Evolutionary conservation across 2,888 invertebrate genomes (phyloP).

Genomic region (Cheilosia impressa): DNA sequence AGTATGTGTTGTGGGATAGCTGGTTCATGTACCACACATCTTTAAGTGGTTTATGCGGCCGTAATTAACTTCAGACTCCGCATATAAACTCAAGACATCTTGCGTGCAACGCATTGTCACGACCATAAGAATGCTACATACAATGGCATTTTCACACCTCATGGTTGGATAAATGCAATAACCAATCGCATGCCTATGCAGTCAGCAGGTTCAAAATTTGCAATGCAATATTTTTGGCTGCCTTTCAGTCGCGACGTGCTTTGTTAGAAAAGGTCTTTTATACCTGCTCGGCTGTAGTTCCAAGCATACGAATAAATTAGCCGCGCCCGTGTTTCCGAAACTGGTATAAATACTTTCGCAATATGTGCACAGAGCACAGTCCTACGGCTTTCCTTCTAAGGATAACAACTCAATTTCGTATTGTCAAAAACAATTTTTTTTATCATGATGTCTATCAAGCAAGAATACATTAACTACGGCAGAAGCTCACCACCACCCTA

Average conservation of each 20-base stretch:
- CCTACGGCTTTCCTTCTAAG: constrained; percentile 50
- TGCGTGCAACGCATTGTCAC: no score
- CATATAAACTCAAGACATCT: no score
- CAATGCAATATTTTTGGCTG: background rate
- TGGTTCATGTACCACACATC: no score
- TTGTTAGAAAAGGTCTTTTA: background rate
- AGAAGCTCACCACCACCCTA: constrained; percentile 59
- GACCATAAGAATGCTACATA: background rate
- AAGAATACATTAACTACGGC: constrained; percentile 33
- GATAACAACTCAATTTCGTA: constrained; percentile 53
- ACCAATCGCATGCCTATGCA: constrained; percentile 41
- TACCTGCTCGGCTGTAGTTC: constrained; percentile 37
- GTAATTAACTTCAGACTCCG: no score
- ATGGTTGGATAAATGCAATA: constrained; percentile 1
- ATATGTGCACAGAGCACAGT: constrained; percentile 39
- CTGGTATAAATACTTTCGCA: constrained; percentile 71
- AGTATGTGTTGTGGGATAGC: no score
- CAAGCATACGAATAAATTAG: background rate
- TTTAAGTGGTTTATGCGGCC: no score
- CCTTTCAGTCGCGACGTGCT: constrained; percentile 12
- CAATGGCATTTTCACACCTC: background rate
- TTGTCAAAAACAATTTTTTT: constrained; percentile 9
- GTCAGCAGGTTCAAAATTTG: background rate
- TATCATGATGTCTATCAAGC: constrained; percentile 43
- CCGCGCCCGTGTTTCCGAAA: constrained; percentile 3